Base-by-base conservation (phyloP, 2,113 vertebrate species). In the Myxocyprinus asiaticus region DNA sequence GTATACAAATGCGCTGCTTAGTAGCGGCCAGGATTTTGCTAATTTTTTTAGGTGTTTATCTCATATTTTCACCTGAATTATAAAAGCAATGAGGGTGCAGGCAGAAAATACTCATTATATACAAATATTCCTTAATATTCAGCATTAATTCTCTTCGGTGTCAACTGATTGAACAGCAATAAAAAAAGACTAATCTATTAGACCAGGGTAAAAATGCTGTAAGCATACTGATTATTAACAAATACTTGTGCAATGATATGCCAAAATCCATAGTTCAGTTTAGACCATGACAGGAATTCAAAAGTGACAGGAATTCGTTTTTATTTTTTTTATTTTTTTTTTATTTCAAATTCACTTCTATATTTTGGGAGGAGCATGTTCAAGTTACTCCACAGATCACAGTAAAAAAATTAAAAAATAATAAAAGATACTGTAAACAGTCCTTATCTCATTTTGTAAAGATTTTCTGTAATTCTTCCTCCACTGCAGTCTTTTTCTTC, bases 51-150 rank as follows among this genome's bases (percentile, higher is more conserved):
- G 9, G 44, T 74, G 58, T 75, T 75, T 75, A 50, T 75, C 58
- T 63, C 58, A 50, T 63, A 63, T 63, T 62, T 33, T 50, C 44
- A 75, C 17, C 1, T 33, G 22, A 72, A 44, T 72, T 72, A 33
- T 33, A 33, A 33, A 33, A 33, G 70, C 8, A 11, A 43, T 59
- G 69, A 4, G 0, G 43, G 53, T 43, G 51, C 42, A 58, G 56
- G 44, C 71, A 22, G 4, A 10, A 62, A 73, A 74, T 55, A 12
- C 11, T 14, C 55, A 2, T 14, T 10, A n/a, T n/a, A n/a, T 11
- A 11, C 11, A 56, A 11, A 53, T 4, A 12, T 11, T 53, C 11
- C 11, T 53, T 53, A 33, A 33, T 33, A 33, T 33, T 33, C 22
- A 33, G 22, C 22, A 33, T 33, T 33, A 33, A 33, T 33, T 33